Evolutionary conservation across 2,113 vertebrate genomes (phyloP).

Genomic region (Otocyon megalotis): DNA sequence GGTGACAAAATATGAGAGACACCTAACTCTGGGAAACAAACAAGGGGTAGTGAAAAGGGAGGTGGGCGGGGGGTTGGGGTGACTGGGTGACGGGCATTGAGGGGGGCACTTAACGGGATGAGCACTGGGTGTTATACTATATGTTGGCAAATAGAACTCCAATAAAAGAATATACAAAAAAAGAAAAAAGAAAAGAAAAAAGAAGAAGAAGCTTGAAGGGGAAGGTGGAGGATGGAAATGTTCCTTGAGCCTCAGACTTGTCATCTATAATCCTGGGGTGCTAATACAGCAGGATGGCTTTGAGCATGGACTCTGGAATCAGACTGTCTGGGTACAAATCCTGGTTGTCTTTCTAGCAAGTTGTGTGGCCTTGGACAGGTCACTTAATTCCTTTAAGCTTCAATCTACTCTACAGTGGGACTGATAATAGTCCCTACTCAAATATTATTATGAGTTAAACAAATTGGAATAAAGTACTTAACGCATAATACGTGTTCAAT

Average conservation of each 20-base stretch:
- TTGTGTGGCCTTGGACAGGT: background rate
- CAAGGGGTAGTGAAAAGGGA: too few species aligned
- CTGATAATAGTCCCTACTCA: background rate
- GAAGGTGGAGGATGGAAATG: background rate
- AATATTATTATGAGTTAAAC: background rate
- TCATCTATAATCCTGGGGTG: background rate
- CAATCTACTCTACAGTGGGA: background rate
- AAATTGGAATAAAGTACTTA: background rate
- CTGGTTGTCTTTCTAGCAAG: background rate
- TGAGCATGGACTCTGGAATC: background rate
- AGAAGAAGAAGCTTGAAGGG: background rate
- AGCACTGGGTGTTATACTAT: too few species aligned
- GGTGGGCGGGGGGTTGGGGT: too few species aligned
- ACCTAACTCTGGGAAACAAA: too few species aligned
- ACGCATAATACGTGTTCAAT: background rate
- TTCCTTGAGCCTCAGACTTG: background rate
- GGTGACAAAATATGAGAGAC: too few species aligned
- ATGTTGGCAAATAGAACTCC: too few species aligned
- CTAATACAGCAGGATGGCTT: background rate
- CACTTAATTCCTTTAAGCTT: background rate
- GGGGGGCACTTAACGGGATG: too few species aligned
- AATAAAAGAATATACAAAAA: too few species aligned
- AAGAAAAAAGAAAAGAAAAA: too few species aligned
- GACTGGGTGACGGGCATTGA: too few species aligned
- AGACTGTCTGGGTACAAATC: background rate